These are phyloP conservation scores for Oscheius myriophilus DNA, from an alignment of 2,888 invertebrate genomes.

Conservation along the genomic window DNA sequence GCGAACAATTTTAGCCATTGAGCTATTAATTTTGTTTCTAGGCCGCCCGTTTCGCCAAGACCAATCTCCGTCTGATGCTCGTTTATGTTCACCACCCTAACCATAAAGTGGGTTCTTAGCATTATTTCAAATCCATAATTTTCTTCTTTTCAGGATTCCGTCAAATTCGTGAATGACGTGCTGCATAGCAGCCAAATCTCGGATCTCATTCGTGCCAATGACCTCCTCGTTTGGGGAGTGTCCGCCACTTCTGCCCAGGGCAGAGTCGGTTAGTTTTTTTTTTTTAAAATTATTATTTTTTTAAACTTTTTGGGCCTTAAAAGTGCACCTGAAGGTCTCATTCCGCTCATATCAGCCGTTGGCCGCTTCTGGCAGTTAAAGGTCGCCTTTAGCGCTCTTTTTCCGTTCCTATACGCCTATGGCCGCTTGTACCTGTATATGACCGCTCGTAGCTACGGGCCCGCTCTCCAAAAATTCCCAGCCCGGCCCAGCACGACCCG, in stretches of 20 bases:
- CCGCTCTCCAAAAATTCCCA: no score
- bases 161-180: conserved; percentile 11
- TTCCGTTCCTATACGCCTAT: no score
- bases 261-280: conserved; percentile 2
- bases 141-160: conserved; percentile 9
- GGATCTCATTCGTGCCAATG: conserved; percentile 9
- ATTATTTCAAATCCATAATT: background rate
- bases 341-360: no score
- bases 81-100: conserved; percentile 28
- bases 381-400: no score
- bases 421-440: no score
- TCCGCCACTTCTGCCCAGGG: conserved; percentile 34
- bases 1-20: background rate
- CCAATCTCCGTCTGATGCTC: conserved; percentile 16
- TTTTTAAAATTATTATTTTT: background rate
- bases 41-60: conserved; percentile 21
- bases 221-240: conserved; percentile 34
- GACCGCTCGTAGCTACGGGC: no score
- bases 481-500: no score
- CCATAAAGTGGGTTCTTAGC: conserved; percentile 9
- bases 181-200: conserved; percentile 20
- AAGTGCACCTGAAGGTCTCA: no score
- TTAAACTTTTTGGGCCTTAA: no score
- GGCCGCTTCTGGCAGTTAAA: no score
- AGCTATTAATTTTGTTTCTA: background rate